Conservation (phyloP, 2,113 vertebrate genomes). For the Solea solea region DNA sequence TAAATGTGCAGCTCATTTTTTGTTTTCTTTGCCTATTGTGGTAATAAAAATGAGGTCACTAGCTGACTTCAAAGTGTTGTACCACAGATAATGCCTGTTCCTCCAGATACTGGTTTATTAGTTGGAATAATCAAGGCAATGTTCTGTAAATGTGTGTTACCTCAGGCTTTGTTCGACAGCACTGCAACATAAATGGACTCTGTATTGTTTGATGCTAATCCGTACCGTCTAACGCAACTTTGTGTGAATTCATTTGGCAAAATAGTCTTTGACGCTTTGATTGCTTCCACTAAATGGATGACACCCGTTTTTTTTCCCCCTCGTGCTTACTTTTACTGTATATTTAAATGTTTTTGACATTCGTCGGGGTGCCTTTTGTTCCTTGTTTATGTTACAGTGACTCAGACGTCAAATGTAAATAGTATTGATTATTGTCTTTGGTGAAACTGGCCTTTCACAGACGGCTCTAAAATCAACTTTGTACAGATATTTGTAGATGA, state of each 20-base stretch:
- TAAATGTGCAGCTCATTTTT: slow-evolving; percentile 60
- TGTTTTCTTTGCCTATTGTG: slow-evolving; percentile 14
- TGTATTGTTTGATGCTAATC: slow-evolving; percentile 7
- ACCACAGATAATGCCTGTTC: slow-evolving; percentile 3
- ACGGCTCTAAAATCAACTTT: slow-evolving; percentile 55
- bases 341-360: slow-evolving; percentile 55
- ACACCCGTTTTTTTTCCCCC: slow-evolving; percentile 1
- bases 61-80: slow-evolving; percentile 23
- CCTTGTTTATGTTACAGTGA: slow-evolving; percentile 59
- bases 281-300: slow-evolving; percentile 12
- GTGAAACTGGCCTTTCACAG: slow-evolving; percentile 82
- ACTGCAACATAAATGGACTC: slow-evolving; percentile 8
- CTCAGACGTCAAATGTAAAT: slow-evolving; percentile 66
- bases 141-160: not conserved
- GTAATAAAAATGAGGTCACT: slow-evolving; percentile 10
- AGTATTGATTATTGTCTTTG: slow-evolving; percentile 43
- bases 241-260: slow-evolving; percentile 1
- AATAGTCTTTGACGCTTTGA: not conserved
- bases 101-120: slow-evolving; percentile 1
- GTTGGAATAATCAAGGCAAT: slow-evolving; percentile 19
- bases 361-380: slow-evolving; percentile 70
- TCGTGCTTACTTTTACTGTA: slow-evolving; percentile 16
- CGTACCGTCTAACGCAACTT: slow-evolving; percentile 12
- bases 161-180: slow-evolving; percentile 8
- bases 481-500: slow-evolving; percentile 72